Percentiles rank a stretch among this genome's conserved stretches.
phyloP scores from a whole-genome alignment of 2,888 invertebrate genomes.

The Lithosia quadra region DNA sequence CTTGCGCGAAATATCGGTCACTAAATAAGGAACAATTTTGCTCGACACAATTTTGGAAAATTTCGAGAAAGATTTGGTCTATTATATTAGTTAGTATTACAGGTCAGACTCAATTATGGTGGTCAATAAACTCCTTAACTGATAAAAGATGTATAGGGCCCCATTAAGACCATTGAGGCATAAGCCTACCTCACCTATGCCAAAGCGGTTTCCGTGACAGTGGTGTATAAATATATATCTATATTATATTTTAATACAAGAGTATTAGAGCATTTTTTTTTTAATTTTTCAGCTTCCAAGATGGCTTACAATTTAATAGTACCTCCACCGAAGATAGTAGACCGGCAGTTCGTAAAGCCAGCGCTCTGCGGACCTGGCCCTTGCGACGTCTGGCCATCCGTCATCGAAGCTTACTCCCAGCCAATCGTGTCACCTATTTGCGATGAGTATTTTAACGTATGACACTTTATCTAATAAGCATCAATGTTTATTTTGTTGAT shows the following conservation, averaged over 20 bases:
- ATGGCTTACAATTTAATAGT: constrained; percentile 62
- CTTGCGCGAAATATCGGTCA: constrained; percentile 76
- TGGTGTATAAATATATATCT: too few species aligned
- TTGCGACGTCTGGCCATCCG: constrained; percentile 75
- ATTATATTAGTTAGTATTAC: too few species aligned
- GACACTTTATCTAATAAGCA: constrained; percentile 33
- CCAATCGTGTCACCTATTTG: constrained; percentile 72
- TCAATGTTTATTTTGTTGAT: too few species aligned
- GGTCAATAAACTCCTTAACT: too few species aligned
- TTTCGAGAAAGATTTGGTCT: neutral
- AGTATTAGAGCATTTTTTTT: neutral
- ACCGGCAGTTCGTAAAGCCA: constrained; percentile 67
- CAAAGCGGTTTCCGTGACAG: too few species aligned
- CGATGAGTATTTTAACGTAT: constrained; percentile 73
- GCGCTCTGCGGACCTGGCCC: constrained; percentile 79
- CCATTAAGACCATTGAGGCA: too few species aligned
- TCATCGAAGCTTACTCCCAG: constrained; percentile 65
- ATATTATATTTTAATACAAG: too few species aligned
- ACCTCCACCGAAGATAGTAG: constrained; percentile 67
- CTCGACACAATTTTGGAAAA: constrained; percentile 62
- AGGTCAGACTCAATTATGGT: too few species aligned
- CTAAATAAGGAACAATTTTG: constrained; percentile 66
- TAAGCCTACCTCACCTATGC: too few species aligned
- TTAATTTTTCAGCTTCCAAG: constrained; percentile 23
- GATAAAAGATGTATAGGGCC: too few species aligned